Base-by-base conservation (phyloP, 2,113 vertebrate species). In the Ammodytes dubius region DNA sequence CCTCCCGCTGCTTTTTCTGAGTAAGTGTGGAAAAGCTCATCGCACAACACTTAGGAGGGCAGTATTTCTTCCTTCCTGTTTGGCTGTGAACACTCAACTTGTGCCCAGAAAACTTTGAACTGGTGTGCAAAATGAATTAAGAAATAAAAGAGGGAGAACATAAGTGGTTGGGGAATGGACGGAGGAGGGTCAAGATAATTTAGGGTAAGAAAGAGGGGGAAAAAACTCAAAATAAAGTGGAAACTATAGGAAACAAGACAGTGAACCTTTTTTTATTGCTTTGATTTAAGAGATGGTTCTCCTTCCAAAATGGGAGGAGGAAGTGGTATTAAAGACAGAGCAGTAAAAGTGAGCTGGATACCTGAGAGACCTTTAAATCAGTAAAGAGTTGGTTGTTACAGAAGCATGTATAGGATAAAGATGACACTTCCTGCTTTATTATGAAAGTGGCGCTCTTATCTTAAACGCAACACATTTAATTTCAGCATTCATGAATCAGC, bases 251-350 rank as follows among this genome's bases (percentile, higher is more conserved):
- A 73, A 81, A 63, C 27, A 60, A 69, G 40, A 76, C 45, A 63
- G 46, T 54, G 42, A 70, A 76, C 53, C 27, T 27, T 27, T 66
- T 85, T 93, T 89, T 77, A 90, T 83, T 61, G 87, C 70, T 72
- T 71, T 88, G 74, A 91, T 91, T 90, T 87, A 92, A 57, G 77
- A 85, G 79, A 68, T 12, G 12, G 86, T 85, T 77, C 70, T 86
- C 67, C 27, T 11, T 88, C 73, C 81, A 73, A 27, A 27, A 50
- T 66, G 54, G 63, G 63, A 87, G 77, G 52, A 81, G 81, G 86
- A 87, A 70, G 84, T 84, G 65, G 72, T 81, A 88, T 90, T 91
- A 88, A 84, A 81, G 79, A 57, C 71, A 64, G 69, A 47, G 80
- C 60, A 27, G 73, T 90, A 75, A 90, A 90, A 70, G 60, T 50